phyloP scores from a whole-genome alignment of 2,113 vertebrate genomes.

The Campylomormyrus tamandua region DNA sequence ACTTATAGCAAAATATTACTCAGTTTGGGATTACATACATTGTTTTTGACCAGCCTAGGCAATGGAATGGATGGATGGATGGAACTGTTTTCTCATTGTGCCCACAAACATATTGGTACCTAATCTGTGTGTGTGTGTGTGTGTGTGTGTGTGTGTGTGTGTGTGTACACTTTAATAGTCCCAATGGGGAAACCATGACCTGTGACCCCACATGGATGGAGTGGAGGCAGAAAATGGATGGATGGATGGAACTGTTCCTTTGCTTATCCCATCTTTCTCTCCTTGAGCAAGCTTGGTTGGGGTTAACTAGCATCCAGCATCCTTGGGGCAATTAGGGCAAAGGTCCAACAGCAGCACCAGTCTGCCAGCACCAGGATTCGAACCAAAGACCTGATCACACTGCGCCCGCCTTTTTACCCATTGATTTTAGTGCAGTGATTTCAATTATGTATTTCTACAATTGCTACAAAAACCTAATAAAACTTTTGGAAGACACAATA shows the following conservation, averaged over 20 bases:
- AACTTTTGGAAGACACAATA: not conserved
- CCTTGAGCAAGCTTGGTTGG: not conserved
- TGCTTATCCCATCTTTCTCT: not conserved
- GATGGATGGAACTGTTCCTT: not conserved
- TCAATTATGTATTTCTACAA: not conserved
- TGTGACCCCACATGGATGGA: not conserved
- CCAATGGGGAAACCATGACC: too few species aligned
- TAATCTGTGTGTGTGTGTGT: too few species aligned
- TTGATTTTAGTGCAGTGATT: not conserved
- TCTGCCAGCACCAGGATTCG: not conserved
- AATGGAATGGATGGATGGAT: not conserved
- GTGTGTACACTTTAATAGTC: too few species aligned
- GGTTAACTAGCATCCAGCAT: not conserved
- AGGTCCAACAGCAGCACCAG: not conserved
- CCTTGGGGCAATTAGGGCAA: not conserved
- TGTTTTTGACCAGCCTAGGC: not conserved
- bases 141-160: too few species aligned
- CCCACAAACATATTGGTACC: too few species aligned
- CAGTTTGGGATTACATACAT: not conserved
- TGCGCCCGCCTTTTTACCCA: not conserved
- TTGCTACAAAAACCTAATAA: not conserved
- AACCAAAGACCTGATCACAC: not conserved
- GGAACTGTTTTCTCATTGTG: not conserved
- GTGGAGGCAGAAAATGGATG: not conserved
- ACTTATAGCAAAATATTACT: not conserved